Percentiles rank a stretch among this genome's conserved stretches.
These are phyloP conservation scores for Ginglymostoma cirratum DNA, from an alignment of 2,113 vertebrate genomes.

Conservation along the genomic window DNA sequence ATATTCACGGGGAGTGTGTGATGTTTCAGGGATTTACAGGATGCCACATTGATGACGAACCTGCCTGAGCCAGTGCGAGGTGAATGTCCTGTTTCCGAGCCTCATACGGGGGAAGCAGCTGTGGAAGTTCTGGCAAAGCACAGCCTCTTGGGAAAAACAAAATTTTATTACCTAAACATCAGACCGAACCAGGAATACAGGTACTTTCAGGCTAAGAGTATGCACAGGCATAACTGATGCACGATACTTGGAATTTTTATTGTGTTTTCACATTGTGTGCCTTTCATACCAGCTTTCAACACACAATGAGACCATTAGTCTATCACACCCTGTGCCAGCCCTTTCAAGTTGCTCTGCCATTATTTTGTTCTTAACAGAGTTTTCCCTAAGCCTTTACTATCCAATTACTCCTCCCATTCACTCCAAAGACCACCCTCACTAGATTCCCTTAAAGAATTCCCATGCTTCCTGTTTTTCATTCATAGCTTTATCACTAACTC, in stretches of 20 bases:
- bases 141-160: slow-evolving; percentile 39
- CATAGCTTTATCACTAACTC: neutral
- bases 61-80: no score
- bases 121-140: slow-evolving; percentile 39
- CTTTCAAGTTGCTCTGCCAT: neutral
- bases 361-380: neutral
- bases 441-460: no score
- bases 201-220: slow-evolving; percentile 41
- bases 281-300: neutral
- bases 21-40: neutral
- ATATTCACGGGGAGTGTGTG: no score
- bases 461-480: neutral
- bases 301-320: neutral
- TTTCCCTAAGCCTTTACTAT: no score
- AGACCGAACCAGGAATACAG: slow-evolving; percentile 44
- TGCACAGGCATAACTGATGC: neutral
- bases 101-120: slow-evolving; percentile 34
- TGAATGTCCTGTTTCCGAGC: neutral
- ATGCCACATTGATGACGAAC: no score
- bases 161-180: slow-evolving; percentile 53
- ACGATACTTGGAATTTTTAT: neutral
- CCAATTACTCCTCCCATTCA: no score
- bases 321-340: neutral
- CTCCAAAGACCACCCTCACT: no score
- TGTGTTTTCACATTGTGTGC: neutral